Conservation (phyloP, 2,113 vertebrate species). For the Gobio gobio region DNA sequence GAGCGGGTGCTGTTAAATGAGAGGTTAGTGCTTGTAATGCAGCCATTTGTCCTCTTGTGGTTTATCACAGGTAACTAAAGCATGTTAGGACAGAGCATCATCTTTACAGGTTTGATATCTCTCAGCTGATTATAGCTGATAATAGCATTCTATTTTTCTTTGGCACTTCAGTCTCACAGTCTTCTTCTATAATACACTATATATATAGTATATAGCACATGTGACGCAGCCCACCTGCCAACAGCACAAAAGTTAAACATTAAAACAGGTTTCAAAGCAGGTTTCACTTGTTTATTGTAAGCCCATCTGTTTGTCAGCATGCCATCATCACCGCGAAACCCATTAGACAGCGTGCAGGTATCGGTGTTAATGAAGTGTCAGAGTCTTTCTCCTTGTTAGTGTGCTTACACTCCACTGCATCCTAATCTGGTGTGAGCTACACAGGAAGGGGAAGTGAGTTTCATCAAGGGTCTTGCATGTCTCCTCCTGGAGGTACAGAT, state of each 20-base stretch:
- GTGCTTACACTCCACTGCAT: constrained; percentile 41
- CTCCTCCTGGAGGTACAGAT: background rate
- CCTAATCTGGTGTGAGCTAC: constrained; percentile 47
- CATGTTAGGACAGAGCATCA: background rate
- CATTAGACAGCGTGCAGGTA: constrained; percentile 42
- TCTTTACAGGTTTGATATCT: background rate
- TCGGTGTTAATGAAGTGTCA: constrained; percentile 55
- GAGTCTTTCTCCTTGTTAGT: constrained; percentile 28
- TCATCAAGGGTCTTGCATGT: constrained; percentile 22
- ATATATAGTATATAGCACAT: background rate
- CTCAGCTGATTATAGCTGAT: background rate
- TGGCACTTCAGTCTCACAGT: background rate
- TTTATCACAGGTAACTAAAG: constrained; percentile 53
- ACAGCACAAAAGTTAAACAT: background rate
- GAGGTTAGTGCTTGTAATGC: constrained; percentile 67
- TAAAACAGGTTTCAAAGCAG: background rate
- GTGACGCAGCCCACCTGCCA: background rate
- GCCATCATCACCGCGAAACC: constrained; percentile 24
- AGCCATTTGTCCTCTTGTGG: constrained; percentile 62
- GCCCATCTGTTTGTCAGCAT: constrained; percentile 38
- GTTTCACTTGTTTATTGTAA: constrained; percentile 24
- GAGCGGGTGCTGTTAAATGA: constrained; percentile 62
- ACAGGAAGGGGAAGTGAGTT: constrained; percentile 25
- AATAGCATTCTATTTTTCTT: background rate
- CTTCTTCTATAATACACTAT: background rate